Conservation (phyloP, 2,888 invertebrate genomes). For the Ommatoiulus sabulosus region DNA sequence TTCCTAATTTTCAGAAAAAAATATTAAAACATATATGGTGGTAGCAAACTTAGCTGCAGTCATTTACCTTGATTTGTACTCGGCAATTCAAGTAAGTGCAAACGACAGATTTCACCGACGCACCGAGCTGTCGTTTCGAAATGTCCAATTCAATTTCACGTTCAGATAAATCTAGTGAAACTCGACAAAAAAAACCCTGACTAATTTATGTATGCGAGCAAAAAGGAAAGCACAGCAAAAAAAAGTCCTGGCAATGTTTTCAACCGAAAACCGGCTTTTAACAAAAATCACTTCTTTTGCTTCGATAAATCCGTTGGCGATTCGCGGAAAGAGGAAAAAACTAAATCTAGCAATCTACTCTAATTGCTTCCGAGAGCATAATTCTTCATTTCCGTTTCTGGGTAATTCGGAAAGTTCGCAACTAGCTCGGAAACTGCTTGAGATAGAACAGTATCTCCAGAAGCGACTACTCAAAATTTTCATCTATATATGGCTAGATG, state of each 20-base stretch:
- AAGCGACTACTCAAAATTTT: too few species aligned
- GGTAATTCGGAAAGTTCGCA: background rate
- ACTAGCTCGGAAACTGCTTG: too few species aligned
- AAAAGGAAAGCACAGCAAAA: background rate
- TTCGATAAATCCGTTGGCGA: background rate
- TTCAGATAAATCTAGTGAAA: background rate
- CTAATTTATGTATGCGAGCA: background rate
- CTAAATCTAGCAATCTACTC: background rate
- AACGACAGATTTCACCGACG: background rate
- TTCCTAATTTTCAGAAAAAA: too few species aligned
- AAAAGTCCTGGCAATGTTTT: background rate
- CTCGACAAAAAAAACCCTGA: background rate
- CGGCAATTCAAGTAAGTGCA: background rate
- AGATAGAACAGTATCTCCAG: background rate
- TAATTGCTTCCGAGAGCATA: background rate
- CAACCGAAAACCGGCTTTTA: background rate
- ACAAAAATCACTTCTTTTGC: background rate
- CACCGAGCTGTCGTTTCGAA: background rate
- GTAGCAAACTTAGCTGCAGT: background rate
- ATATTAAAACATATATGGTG: too few species aligned
- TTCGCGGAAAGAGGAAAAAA: background rate
- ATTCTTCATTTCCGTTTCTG: background rate
- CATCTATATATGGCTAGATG: too few species aligned
- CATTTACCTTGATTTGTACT: background rate
- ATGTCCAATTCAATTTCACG: background rate